Conservation (phyloP, 2,113 vertebrate species). For the Perca fluviatilis region DNA sequence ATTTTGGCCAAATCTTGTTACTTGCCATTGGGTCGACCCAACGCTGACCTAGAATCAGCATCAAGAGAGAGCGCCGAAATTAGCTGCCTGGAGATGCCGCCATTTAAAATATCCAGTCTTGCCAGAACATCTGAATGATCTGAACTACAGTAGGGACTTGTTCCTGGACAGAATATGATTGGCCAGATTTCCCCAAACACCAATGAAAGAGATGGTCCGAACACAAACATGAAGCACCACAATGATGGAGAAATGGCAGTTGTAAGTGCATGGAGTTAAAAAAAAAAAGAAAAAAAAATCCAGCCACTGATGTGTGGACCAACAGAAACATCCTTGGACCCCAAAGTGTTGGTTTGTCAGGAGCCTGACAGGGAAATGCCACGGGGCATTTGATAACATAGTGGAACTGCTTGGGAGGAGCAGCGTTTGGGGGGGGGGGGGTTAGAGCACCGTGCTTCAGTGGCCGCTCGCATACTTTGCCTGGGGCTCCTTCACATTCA, state of each 20-base stretch:
- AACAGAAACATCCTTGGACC: constrained; percentile 35
- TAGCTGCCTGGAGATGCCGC: constrained; percentile 68
- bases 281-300: constrained; percentile 2
- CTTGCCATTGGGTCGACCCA: background rate
- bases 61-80: constrained; percentile 20
- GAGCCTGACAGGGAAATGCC: constrained; percentile 34
- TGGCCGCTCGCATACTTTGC: constrained; percentile 18
- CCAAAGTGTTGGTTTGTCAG: constrained; percentile 15
- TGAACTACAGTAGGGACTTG: constrained; percentile 29
- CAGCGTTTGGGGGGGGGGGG: background rate
- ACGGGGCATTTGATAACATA: constrained; percentile 34
- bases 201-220: constrained; percentile 39
- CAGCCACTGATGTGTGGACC: constrained; percentile 9
- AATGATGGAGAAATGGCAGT: constrained; percentile 46
- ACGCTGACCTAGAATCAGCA: constrained; percentile 2
- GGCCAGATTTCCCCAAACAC: constrained; percentile 26
- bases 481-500: constrained; percentile 52
- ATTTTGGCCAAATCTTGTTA: constrained; percentile 30
- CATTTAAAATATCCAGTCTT: constrained; percentile 10
- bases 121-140: constrained; percentile 13
- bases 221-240: constrained; percentile 58
- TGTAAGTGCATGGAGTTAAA: constrained; percentile 42
- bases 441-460: constrained; percentile 32
- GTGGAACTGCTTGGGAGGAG: constrained; percentile 1
- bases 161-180: constrained; percentile 52